Percentiles rank a stretch among this genome's conserved stretches.
These are phyloP conservation scores for Pitangus sulphuratus DNA, from an alignment of 2,797 vertebrate genomes.

Conservation along the genomic window DNA sequence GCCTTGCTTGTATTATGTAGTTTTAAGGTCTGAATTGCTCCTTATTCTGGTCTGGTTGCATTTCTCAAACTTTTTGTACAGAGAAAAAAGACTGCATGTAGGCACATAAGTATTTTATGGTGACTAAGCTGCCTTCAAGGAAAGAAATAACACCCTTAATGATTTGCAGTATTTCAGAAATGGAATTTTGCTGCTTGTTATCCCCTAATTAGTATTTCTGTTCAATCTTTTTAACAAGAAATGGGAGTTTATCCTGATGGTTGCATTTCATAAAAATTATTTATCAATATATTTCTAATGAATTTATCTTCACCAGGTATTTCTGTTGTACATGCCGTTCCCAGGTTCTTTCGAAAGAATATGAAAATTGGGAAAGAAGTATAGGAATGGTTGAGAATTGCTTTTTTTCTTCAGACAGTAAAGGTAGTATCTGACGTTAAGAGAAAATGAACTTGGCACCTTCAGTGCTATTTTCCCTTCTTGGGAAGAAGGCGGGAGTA, in stretches of 20 bases:
- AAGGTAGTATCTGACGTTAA: background rate
- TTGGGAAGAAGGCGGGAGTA: background rate
- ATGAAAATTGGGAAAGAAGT: background rate
- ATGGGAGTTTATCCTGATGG: background rate
- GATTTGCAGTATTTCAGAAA: background rate
- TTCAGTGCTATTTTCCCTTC: background rate
- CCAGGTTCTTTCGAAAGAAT: background rate
- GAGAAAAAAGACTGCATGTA: background rate
- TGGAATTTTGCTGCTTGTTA: background rate
- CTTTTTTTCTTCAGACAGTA: background rate
- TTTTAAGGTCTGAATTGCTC: background rate
- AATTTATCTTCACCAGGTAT: background rate
- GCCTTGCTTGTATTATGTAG: background rate
- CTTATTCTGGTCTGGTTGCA: background rate
- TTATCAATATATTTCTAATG: background rate
- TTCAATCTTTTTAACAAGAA: background rate
- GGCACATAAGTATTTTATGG: background rate
- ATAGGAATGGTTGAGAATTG: background rate
- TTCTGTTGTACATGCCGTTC: background rate
- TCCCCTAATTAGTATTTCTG: background rate
- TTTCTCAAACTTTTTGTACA: background rate
- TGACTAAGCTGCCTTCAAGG: background rate
- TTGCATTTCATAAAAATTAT: background rate
- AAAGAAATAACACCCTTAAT: background rate
- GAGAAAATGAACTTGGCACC: background rate